Percentiles rank a stretch among this genome's conserved stretches.
These are phyloP conservation scores for Etia nguti DNA, from an alignment of 2,113 vertebrate species.

Conservation along the genomic window DNA sequence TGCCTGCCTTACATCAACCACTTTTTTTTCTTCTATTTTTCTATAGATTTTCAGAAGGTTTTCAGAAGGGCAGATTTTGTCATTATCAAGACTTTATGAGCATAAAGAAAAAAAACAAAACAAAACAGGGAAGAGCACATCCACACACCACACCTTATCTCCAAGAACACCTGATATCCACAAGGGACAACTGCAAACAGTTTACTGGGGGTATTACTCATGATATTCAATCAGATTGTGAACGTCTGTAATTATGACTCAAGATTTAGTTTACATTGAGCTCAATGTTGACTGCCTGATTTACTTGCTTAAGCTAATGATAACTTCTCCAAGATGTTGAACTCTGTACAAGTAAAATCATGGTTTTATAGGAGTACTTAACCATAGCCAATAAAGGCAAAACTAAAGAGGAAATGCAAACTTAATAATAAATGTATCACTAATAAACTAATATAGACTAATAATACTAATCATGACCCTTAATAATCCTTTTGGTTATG, in stretches of 20 bases:
- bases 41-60: neutral
- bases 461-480: neutral
- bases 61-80: neutral
- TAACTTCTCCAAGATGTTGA: neutral
- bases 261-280: neutral
- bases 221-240: neutral
- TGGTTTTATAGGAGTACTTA: neutral
- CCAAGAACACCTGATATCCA: neutral
- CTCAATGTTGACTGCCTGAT: neutral
- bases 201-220: neutral
- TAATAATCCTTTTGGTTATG: neutral
- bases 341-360: neutral
- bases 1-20: neutral
- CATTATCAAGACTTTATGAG: neutral
- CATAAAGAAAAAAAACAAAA: neutral
- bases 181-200: neutral
- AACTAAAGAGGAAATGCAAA: neutral
- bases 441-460: neutral
- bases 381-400: neutral
- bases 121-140: neutral
- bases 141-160: neutral
- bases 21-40: neutral
- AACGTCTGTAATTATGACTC: neutral
- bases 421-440: neutral
- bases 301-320: neutral